Conservation (phyloP, 2,113 vertebrate genomes). For the Genyomyrus donnyi region DNA sequence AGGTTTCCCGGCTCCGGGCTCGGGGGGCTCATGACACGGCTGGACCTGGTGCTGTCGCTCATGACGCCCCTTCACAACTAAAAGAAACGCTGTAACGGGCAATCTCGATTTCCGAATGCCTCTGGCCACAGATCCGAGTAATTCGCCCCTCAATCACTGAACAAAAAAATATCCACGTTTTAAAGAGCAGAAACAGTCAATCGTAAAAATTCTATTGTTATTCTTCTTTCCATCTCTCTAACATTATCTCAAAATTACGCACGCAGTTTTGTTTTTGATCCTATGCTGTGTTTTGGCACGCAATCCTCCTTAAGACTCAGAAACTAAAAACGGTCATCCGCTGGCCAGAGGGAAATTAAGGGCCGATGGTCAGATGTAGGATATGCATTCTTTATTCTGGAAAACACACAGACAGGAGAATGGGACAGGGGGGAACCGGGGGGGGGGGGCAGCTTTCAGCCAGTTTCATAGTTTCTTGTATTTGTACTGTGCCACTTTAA, state of each 20-base stretch:
- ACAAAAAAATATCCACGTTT: background rate
- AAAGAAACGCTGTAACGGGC: background rate
- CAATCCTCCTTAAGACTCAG: background rate
- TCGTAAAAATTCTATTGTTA: background rate
- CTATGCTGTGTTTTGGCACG: background rate
- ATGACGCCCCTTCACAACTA: conserved; percentile 7
- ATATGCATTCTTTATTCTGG: background rate
- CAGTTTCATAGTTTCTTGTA: background rate
- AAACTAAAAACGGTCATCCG: background rate
- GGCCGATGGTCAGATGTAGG: background rate
- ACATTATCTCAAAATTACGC: background rate
- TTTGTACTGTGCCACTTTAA: background rate
- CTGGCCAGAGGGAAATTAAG: background rate
- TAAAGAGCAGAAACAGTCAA: background rate
- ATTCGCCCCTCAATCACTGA: background rate
- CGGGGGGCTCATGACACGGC: conserved; percentile 8
- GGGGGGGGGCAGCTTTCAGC: background rate
- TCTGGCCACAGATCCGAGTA: background rate
- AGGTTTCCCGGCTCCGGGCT: conserved; percentile 22
- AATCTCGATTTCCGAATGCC: background rate
- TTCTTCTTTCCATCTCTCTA: background rate
- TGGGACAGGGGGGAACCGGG: background rate
- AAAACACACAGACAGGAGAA: background rate
- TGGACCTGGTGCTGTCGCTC: conserved; percentile 33
- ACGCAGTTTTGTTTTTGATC: background rate